Percentiles rank a stretch among this genome's conserved stretches.
These are phyloP conservation scores for Lemur catta DNA, from an alignment of 2,797 vertebrate genomes.

Conservation along the genomic window DNA sequence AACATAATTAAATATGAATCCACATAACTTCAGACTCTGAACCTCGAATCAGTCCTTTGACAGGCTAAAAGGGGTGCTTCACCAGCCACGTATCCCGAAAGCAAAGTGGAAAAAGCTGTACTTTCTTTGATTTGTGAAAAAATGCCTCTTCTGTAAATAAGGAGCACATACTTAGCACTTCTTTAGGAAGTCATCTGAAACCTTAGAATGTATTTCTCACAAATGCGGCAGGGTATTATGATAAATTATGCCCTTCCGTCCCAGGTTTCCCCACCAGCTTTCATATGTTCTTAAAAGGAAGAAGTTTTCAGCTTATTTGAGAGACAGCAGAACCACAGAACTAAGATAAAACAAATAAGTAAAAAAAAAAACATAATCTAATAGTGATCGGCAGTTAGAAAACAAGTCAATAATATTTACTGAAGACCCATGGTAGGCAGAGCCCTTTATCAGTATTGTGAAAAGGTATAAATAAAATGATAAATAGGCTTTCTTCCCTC, in stretches of 20 bases:
- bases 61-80: constrained; percentile 60
- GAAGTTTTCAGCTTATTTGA: neutral
- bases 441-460: neutral
- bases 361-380: neutral
- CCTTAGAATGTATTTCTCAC: neutral
- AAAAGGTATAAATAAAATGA: neutral
- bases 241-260: neutral
- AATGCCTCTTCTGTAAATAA: constrained; percentile 3
- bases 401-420: neutral
- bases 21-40: neutral
- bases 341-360: neutral
- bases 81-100: neutral
- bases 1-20: constrained; percentile 71
- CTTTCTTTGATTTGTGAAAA: constrained; percentile 43
- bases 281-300: neutral
- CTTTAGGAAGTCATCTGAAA: constrained; percentile 19
- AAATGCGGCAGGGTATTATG: neutral
- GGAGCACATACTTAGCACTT: neutral
- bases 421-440: neutral
- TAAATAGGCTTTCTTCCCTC: neutral
- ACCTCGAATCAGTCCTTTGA: constrained; percentile 16
- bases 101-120: constrained; percentile 20
- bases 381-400: neutral
- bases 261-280: neutral
- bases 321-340: neutral